Evolutionary conservation across 2,888 invertebrate genomes (phyloP).

Genomic region (Thymelicus sylvestris): DNA sequence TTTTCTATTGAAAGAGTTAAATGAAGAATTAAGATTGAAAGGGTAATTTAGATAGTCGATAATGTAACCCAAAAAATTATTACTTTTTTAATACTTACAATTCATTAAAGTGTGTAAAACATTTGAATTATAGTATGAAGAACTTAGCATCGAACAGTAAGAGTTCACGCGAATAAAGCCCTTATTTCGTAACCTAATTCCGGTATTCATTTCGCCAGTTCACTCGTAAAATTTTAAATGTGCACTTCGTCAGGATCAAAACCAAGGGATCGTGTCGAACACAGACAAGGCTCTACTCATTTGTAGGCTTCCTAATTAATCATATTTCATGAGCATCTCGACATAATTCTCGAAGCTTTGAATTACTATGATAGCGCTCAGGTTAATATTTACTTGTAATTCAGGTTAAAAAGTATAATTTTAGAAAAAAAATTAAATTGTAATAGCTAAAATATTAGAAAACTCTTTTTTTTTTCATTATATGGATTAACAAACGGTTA

Average conservation of each 20-base stretch:
- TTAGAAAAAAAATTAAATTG: no score
- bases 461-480: no score
- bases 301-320: conserved; percentile 54
- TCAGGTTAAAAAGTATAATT: no score
- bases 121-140: no score
- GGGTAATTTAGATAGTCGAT: no score
- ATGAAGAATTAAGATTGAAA: no score
- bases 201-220: conserved; percentile 79
- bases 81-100: no score
- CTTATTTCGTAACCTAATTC: conserved; percentile 79
- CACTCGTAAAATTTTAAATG: conserved; percentile 81
- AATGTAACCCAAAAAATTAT: no score
- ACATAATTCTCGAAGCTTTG: not conserved
- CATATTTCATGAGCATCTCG: conserved; percentile 44
- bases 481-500: no score
- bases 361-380: conserved; percentile 14
- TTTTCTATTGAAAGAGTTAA: no score
- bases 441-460: no score
- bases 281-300: conserved; percentile 50
- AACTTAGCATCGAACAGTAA: conserved; percentile 55
- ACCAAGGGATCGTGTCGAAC: conserved; percentile 59
- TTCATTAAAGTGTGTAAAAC: conserved; percentile 38
- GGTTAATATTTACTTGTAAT: no score
- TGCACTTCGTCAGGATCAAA: conserved; percentile 62
- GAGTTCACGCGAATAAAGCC: conserved; percentile 68